Evolutionary conservation across 2,113 vertebrate genomes (phyloP).

Genomic region (Hippocampus guttulatus): DNA sequence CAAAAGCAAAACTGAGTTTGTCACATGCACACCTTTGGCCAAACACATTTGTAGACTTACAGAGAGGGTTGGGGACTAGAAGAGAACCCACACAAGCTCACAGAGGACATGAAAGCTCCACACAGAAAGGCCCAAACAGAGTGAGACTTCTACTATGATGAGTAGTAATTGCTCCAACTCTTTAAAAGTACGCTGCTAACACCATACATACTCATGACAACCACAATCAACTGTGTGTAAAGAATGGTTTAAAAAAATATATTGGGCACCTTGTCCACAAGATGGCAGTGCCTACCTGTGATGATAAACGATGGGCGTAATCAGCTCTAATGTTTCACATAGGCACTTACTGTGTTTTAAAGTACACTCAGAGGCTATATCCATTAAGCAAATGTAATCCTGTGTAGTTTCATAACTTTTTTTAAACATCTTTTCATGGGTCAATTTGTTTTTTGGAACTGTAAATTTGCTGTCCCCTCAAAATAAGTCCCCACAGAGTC

Average conservation of each 20-base stretch:
- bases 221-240: background rate
- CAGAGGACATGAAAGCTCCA: background rate
- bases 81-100: background rate
- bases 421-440: no score
- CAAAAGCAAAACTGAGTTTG: background rate
- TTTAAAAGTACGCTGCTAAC: no score
- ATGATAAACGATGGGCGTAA: background rate
- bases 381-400: background rate
- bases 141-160: background rate
- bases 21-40: background rate
- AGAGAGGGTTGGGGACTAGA: background rate
- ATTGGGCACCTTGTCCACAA: conserved; percentile 34
- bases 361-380: background rate
- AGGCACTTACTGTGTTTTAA: background rate
- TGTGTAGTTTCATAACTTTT: no score
- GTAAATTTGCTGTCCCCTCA: no score
- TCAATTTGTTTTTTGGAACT: no score
- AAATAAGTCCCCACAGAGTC: no score
- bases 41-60: background rate
- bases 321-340: background rate
- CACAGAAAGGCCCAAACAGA: background rate
- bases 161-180: background rate
- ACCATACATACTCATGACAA: background rate
- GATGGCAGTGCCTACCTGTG: conserved; percentile 38
- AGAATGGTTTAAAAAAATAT: background rate